These are phyloP conservation scores for Oostethus manadensis DNA, from an alignment of 2,113 vertebrate species.

Conservation along the genomic window DNA sequence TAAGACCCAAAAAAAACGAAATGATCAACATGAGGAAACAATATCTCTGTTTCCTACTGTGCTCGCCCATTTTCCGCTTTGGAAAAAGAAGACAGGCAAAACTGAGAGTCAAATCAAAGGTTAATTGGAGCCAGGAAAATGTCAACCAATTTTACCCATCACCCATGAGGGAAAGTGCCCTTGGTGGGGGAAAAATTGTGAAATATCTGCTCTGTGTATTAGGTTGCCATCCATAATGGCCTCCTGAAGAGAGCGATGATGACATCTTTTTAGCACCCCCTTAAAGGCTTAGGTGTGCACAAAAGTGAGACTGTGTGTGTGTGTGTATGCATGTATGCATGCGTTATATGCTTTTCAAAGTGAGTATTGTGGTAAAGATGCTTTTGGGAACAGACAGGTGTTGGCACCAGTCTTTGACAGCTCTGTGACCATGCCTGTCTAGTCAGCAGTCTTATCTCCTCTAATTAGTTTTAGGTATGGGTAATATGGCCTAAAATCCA, in stretches of 20 bases:
- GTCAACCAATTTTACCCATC: constrained; percentile 73
- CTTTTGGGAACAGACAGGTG: constrained; percentile 56
- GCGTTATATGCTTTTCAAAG: constrained; percentile 52
- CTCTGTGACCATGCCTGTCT: constrained; percentile 32
- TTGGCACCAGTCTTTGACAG: constrained; percentile 62
- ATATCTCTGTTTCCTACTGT: constrained; percentile 34
- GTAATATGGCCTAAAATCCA: too few species aligned
- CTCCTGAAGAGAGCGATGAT: constrained; percentile 68
- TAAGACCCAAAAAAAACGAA: constrained; percentile 42
- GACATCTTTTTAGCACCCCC: constrained; percentile 62
- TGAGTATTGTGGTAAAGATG: constrained; percentile 41
- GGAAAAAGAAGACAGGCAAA: constrained; percentile 65
- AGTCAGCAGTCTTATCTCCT: background rate
- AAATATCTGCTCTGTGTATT: constrained; percentile 57
- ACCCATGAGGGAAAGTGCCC: constrained; percentile 64
- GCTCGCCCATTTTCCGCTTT: constrained; percentile 35
- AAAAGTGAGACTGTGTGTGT: constrained; percentile 20
- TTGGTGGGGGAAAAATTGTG: constrained; percentile 48
- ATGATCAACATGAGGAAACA: constrained; percentile 53
- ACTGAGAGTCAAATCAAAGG: constrained; percentile 73
- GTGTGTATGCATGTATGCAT: constrained; percentile 22
- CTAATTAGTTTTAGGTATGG: too few species aligned
- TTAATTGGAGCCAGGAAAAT: constrained; percentile 74
- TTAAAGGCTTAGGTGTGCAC: constrained; percentile 41
- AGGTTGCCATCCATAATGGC: constrained; percentile 61